phyloP scores from a whole-genome alignment of 37 sponge, comb jelly and placozoan species.

The Diacarnus erythraeanus region DNA sequence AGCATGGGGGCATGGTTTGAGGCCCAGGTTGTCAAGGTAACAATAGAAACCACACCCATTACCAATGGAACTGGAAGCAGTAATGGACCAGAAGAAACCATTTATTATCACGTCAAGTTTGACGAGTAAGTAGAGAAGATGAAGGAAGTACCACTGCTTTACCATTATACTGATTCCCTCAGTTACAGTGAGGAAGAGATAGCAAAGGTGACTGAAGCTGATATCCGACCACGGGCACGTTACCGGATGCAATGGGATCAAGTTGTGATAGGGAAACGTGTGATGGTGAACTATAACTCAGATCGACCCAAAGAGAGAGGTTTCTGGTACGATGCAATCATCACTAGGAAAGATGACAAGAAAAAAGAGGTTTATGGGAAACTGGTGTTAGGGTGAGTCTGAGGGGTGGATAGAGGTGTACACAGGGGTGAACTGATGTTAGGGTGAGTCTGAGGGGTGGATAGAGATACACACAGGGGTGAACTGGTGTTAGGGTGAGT shows the following conservation, averaged over 20 bases:
- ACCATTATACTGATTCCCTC: too few species aligned
- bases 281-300: constrained; percentile 90
- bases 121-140: constrained; percentile 76
- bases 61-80: background rate
- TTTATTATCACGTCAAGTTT: constrained; percentile 48
- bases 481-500: constrained; percentile 58
- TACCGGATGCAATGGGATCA: constrained; percentile 77
- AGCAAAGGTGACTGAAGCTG: constrained; percentile 10
- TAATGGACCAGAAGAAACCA: background rate
- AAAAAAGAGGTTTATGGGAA: constrained; percentile 42
- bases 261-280: constrained; percentile 28
- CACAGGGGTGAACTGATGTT: background rate
- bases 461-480: too few species aligned
- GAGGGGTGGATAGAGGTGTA: background rate
- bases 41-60: constrained; percentile 12
- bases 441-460: background rate
- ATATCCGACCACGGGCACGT: constrained; percentile 72
- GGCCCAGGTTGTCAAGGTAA: constrained; percentile 78
- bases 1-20: constrained; percentile 96
- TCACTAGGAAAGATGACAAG: constrained; percentile 57
- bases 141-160: too few species aligned
- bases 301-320: constrained; percentile 82
- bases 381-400: constrained; percentile 51
- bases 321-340: constrained; percentile 87
- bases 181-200: constrained; percentile 70